Evolutionary conservation across 2,113 vertebrate species (phyloP).

Genomic region (Paramisgurnus dabryanus): DNA sequence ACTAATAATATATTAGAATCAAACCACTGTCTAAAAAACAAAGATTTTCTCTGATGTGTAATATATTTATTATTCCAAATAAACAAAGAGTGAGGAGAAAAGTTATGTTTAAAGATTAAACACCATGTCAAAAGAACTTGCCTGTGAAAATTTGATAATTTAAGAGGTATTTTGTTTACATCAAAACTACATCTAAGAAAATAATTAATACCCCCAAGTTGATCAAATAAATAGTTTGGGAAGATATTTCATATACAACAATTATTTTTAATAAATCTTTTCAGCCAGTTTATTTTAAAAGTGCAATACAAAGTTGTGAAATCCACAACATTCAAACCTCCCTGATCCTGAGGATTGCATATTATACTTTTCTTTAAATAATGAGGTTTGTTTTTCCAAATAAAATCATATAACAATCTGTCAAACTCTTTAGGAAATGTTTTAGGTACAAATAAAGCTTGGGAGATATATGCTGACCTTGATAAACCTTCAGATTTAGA

Average conservation of each 20-base stretch:
- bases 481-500: neutral
- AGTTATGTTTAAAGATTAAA: neutral
- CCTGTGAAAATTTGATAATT: neutral
- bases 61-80: neutral
- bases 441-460: neutral
- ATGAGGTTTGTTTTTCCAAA: too few relatives aligned
- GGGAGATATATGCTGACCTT: neutral
- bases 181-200: neutral
- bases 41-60: neutral
- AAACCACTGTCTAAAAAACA: neutral
- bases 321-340: too few relatives aligned
- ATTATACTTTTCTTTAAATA: too few relatives aligned
- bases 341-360: too few relatives aligned
- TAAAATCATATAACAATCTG: too few relatives aligned
- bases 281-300: too few relatives aligned
- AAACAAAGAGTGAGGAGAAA: neutral
- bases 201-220: neutral
- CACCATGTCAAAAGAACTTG: neutral
- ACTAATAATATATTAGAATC: constrained; percentile 2
- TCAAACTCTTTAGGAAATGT: neutral
- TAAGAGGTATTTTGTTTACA: neutral
- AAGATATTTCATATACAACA: too few relatives aligned
- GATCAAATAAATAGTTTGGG: too few relatives aligned
- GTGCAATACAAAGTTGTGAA: too few relatives aligned
- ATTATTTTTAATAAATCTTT: neutral